Conservation (phyloP, 2,888 invertebrate genomes). For the Thecophora atra region DNA sequence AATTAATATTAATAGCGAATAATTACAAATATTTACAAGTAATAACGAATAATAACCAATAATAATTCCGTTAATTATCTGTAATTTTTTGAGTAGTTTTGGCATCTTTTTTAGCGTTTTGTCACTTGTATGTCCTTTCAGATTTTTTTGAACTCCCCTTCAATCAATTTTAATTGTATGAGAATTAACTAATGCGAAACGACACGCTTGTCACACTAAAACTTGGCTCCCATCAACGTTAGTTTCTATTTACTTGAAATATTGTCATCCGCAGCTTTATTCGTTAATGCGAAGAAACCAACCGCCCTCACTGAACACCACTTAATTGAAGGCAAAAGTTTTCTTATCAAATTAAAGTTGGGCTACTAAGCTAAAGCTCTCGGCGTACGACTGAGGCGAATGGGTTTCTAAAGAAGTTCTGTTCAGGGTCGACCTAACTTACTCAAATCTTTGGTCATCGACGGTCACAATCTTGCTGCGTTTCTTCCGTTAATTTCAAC, state of each 20-base stretch:
- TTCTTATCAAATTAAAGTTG: slow-evolving; percentile 32
- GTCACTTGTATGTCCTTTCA: too few species aligned
- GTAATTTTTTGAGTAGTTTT: too few species aligned
- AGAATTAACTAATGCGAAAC: too few species aligned
- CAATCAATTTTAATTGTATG: too few species aligned
- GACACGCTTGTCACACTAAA: not conserved
- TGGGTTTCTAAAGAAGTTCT: not conserved
- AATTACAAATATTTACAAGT: too few species aligned
- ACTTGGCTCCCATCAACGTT: not conserved
- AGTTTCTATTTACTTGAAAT: not conserved
- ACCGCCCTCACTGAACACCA: not conserved
- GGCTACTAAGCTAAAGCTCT: slow-evolving; percentile 5
- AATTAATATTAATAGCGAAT: too few species aligned
- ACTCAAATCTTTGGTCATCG: not conserved
- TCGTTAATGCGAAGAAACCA: too few species aligned
- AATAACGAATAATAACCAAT: too few species aligned
- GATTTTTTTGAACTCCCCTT: too few species aligned
- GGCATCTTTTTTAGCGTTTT: too few species aligned
- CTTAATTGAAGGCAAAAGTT: slow-evolving; percentile 17
- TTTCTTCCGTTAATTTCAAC: slow-evolving; percentile 5
- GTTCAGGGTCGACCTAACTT: not conserved
- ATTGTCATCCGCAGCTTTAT: too few species aligned
- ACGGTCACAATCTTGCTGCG: not conserved
- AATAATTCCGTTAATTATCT: too few species aligned
- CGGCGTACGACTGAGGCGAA: not conserved